A percentile compares a stretch with the other conserved stretches of the same genome.
Evolutionary conservation across 2,797 vertebrate genomes (phyloP).

Genomic region (Lutjanus campechanus): DNA sequence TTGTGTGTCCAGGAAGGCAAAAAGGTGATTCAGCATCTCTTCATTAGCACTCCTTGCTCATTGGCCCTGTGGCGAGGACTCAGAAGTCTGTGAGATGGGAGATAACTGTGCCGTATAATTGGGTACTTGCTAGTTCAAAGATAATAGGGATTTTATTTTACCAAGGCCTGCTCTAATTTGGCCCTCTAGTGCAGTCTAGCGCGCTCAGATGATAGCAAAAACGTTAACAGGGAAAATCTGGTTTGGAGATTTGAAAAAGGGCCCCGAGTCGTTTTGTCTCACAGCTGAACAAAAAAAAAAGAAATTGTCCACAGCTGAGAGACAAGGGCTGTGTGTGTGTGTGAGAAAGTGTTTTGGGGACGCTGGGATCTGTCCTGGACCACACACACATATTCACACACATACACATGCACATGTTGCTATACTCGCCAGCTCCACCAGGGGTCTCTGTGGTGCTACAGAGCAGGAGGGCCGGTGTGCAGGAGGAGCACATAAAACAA

Average conservation of each 20-base stretch:
- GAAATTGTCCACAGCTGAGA: constrained; percentile 38
- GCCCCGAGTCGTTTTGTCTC: constrained; percentile 37
- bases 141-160: constrained; percentile 78
- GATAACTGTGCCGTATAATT: constrained; percentile 75
- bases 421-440: constrained; percentile 65
- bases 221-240: constrained; percentile 51
- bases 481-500: constrained; percentile 47
- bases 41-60: constrained; percentile 69
- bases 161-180: constrained; percentile 70
- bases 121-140: constrained; percentile 78
- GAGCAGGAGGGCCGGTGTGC: constrained; percentile 28
- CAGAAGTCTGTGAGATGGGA: constrained; percentile 74
- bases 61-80: constrained; percentile 64
- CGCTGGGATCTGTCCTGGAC: constrained; percentile 38
- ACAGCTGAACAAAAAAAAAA: constrained; percentile 21
- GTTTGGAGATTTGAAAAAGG: constrained; percentile 48
- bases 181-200: constrained; percentile 60
- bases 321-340: constrained; percentile 34
- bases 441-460: constrained; percentile 80
- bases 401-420: constrained; percentile 14
- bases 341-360: constrained; percentile 30
- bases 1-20: constrained; percentile 53
- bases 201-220: constrained; percentile 54
- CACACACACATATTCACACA: constrained; percentile 28
- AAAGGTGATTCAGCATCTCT: constrained; percentile 77